These are phyloP conservation scores for Myotis vivesi DNA, from an alignment of 2,797 vertebrate species.

Conservation along the genomic window DNA sequence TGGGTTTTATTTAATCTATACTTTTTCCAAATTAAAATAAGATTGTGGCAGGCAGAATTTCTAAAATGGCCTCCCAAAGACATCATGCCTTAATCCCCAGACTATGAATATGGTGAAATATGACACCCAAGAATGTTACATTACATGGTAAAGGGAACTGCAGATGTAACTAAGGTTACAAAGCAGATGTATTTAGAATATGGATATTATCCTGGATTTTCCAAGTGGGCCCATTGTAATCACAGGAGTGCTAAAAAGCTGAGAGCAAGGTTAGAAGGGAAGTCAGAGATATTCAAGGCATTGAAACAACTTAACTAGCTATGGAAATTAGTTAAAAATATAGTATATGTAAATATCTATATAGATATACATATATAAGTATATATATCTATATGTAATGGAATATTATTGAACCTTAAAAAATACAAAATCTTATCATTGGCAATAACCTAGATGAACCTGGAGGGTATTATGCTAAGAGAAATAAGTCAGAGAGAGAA, in stretches of 20 bases:
- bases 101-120: not conserved
- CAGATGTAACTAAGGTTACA: not conserved
- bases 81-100: not conserved
- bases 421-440: not conserved
- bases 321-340: not conserved
- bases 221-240: not conserved
- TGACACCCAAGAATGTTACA: not conserved
- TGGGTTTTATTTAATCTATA: not conserved
- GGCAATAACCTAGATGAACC: not conserved
- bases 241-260: not conserved
- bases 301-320: not conserved
- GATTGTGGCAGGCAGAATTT: not conserved
- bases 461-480: not conserved
- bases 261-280: not conserved
- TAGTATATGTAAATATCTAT: not conserved
- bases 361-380: not conserved
- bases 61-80: not conserved
- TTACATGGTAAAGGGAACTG: not conserved
- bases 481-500: not conserved
- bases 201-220: not conserved
- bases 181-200: not conserved
- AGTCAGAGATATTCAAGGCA: not conserved
- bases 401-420: not conserved
- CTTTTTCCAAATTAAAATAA: slow-evolving; percentile 42
- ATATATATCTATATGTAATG: not conserved